Evolutionary conservation across 2,888 invertebrate species (phyloP), one percentile per base, ranked within the genome.

Genomic region (Parnassius mnemosyne): DNA sequence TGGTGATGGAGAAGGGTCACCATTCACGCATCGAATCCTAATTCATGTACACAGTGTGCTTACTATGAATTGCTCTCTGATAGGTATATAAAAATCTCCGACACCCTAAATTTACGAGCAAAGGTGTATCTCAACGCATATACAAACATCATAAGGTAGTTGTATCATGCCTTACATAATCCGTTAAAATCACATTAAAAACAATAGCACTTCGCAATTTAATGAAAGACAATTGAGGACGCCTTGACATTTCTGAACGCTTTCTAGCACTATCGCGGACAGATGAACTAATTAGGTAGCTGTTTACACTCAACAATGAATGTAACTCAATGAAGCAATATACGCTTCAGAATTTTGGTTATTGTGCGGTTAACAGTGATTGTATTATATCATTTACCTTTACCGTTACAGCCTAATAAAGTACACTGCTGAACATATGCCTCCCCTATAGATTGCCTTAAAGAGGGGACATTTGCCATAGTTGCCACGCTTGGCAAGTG

Each of bases 201-300:
- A 56, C 56, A 60, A 60, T 60, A 54, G 60, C 10, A 20, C 43
- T 49, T 49, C 43, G 60, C 34, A 60, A 60, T 49, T 49, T 49
- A 49, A 34, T 5, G 34, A 34, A 54, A 52, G 10, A 47, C 61
- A 56, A 57, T 57, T 53, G 56, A 47, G 47, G 54, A 55, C 44
- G 51, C 41, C 51, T 51, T 61, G 55, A 55, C 60, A 59, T 16
- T 47, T 59, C 44, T 46, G 10, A 44, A 50, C 7, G 25, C 50
- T 25, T 47, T 43, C 51, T 16, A 51, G n/a, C 50, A 55, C 34
- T 55, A 25, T 50, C 51, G 9, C 43, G 46, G 43, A 53, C 13
- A 42, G 53, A 53, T 41, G 49, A 53, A 13, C 13, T 56, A 53
- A 59, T 47, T 53, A 53, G 13, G 49, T 12, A 16, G 34, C 51